Conservation (phyloP, 2,113 vertebrate species). For the Pantherophis guttatus region DNA sequence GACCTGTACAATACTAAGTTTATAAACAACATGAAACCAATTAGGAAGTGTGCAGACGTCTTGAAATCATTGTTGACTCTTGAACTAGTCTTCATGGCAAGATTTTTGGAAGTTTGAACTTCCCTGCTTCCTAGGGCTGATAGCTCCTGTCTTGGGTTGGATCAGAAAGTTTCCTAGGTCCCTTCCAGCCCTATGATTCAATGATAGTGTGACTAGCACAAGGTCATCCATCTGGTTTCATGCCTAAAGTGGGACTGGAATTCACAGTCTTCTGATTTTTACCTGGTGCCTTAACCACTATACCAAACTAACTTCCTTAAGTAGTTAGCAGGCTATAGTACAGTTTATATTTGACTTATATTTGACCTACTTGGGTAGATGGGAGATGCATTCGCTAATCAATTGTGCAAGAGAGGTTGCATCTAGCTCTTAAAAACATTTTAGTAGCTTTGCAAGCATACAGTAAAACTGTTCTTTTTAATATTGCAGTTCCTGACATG, state of each 20-base stretch:
- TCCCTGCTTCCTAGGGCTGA: no score
- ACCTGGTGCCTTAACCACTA: not conserved
- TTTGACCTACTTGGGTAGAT: not conserved
- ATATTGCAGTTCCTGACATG: not conserved
- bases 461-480: not conserved
- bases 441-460: not conserved
- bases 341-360: not conserved
- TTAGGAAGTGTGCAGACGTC: not conserved
- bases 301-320: not conserved
- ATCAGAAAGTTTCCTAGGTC: no score
- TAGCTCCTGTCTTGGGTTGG: no score
- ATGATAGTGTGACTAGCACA: not conserved
- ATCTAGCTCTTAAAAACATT: not conserved
- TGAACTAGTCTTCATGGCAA: no score
- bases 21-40: not conserved
- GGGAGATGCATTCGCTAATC: not conserved
- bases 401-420: not conserved
- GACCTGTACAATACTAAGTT: not conserved
- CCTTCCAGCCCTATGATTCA: no score
- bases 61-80: no score
- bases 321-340: not conserved
- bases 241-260: not conserved
- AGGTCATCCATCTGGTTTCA: not conserved
- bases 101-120: no score
- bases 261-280: not conserved